phyloP scores from a whole-genome alignment of 1,140 invertebrate genomes.

The Drosophila mayri region DNA sequence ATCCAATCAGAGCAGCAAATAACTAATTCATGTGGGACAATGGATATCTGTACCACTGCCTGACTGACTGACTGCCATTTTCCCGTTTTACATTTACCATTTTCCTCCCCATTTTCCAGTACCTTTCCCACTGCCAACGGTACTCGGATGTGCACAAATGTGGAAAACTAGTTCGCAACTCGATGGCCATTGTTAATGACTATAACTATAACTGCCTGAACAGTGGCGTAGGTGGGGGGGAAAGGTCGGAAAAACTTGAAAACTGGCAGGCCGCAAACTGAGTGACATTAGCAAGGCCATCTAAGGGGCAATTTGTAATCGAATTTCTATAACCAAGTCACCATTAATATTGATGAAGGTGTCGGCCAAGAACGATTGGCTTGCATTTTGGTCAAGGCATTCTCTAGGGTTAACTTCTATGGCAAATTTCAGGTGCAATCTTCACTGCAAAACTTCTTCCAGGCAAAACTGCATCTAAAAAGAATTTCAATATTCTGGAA shows the following conservation, averaged over 20 bases:
- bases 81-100: constrained; percentile 22
- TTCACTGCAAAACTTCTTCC: background rate
- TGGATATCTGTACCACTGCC: constrained; percentile 39
- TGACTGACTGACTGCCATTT: constrained; percentile 17
- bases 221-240: too few species aligned
- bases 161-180: constrained; percentile 37
- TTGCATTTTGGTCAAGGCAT: background rate
- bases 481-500: background rate
- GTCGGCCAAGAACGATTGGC: background rate
- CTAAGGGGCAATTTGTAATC: constrained; percentile 40
- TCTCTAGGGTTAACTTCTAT: background rate
- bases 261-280: constrained; percentile 5
- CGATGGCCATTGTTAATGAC: constrained; percentile 34
- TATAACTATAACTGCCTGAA: constrained; percentile 2
- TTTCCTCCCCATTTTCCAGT: background rate
- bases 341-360: constrained; percentile 41
- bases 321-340: constrained; percentile 27
- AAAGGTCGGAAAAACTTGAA: background rate
- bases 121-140: constrained; percentile 9
- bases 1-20: constrained; percentile 57
- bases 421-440: constrained; percentile 9
- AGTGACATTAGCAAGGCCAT: constrained; percentile 39
- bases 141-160: constrained; percentile 11
- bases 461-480: background rate
- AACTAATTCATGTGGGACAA: constrained; percentile 66